Evolutionary conservation across 2,888 invertebrate species (phyloP), one percentile per base, ranked within the genome.

Genomic region (Prenolepis imparis): DNA sequence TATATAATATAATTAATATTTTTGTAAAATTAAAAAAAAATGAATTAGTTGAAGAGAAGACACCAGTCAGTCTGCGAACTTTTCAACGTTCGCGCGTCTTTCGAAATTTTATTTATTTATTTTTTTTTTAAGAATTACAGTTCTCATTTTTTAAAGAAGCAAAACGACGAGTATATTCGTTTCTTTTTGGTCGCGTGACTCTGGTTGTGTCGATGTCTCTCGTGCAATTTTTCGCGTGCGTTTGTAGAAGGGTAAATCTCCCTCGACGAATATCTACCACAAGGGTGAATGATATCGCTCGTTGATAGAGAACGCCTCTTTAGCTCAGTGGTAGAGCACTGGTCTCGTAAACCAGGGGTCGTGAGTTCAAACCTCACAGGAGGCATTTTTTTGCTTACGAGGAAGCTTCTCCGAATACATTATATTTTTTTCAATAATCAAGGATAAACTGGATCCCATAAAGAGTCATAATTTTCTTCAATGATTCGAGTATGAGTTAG

Each of bases 291-390:
- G 41, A 36, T 28, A 36, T 1, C 36, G 1, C 4, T 48, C 48
- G 36, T 6, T 1, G n/a, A 39, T 1, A 11, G 4, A 6, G 28
- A 0, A 0, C 0, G 97, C 97, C 97, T 97, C 96, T 96, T 96
- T 97, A 97, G 97, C 97, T 97, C 97, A 97, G 97, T 96, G 97
- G 97, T 96, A 97, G 97, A 97, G 97, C 97, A 96, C 97, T 97
- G 97, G 97, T 97, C 97, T 97, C 96, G 97, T 97, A 97, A 52
- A 97, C 97, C 97, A 97, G 97, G 96, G 96, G 97, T 72, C 72
- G 72, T 48, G 36, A 75, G 52, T 66, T 75, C 66, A 66, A 75
- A 64, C 52, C 36, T 75, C 52, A 66, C 66, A 75, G 12, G 52
- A 66, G 52, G 18, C 36, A 66, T 52, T 66, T 12, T 75, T 75